Conservation (phyloP, 2,113 vertebrate species). For the Phyllopteryx taeniolatus region DNA sequence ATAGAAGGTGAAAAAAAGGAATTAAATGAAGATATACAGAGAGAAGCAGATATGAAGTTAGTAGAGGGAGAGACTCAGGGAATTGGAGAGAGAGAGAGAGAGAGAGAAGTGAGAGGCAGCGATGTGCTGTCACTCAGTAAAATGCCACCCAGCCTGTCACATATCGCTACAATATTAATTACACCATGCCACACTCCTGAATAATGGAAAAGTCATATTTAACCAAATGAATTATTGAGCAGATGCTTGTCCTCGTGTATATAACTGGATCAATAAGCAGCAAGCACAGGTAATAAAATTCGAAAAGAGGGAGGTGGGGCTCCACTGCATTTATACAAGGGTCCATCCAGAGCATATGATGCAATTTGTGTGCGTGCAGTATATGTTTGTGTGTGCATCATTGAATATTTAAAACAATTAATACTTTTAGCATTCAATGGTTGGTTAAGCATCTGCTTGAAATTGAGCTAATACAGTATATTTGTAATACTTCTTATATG, state of each 20-base stretch:
- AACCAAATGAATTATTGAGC: constrained; percentile 80
- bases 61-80: constrained; percentile 7
- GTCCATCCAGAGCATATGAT: background rate
- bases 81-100: constrained; percentile 21
- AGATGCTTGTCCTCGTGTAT: constrained; percentile 70
- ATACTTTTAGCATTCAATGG: background rate
- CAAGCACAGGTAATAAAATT: constrained; percentile 72
- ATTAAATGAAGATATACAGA: background rate
- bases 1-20: background rate
- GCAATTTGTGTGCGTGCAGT: background rate
- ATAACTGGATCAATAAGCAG: constrained; percentile 75
- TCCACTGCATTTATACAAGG: constrained; percentile 33
- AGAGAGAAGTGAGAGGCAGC: constrained; percentile 30
- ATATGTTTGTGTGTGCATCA: background rate
- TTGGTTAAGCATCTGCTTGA: background rate
- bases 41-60: background rate
- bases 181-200: constrained; percentile 73
- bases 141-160: constrained; percentile 74
- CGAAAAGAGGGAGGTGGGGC: constrained; percentile 57
- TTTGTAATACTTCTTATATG: background rate
- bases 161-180: constrained; percentile 81
- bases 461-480: background rate
- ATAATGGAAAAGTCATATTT: constrained; percentile 81
- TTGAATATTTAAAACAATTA: background rate
- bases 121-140: constrained; percentile 55